Conservation (phyloP, 2,797 vertebrate species). For the Manis javanica region DNA sequence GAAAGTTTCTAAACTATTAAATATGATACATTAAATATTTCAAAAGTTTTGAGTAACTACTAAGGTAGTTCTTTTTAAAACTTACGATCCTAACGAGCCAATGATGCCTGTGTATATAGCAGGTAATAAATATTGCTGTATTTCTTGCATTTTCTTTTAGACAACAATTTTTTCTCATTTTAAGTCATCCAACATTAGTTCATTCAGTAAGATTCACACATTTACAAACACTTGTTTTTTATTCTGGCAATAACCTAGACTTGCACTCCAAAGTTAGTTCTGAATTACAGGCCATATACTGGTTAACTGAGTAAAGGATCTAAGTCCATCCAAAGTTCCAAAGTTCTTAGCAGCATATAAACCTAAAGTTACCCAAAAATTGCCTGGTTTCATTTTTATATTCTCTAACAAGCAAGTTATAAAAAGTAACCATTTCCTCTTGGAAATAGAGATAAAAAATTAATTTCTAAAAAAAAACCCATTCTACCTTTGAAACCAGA, state of each 20-base stretch:
- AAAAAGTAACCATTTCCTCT: background rate
- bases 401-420: background rate
- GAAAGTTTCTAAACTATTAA: background rate
- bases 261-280: background rate
- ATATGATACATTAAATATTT: background rate
- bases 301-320: background rate
- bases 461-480: background rate
- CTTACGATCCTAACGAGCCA: background rate
- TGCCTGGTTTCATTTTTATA: background rate
- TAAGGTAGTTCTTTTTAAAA: background rate
- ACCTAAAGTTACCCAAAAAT: background rate
- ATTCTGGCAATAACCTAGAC: background rate
- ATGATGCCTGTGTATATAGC: background rate
- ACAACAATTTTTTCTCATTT: background rate
- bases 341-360: background rate
- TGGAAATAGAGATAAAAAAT: background rate
- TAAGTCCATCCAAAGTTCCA: background rate
- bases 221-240: background rate
- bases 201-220: background rate
- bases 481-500: background rate
- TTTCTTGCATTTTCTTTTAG: background rate
- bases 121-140: background rate
- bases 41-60: background rate
- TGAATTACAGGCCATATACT: background rate
- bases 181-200: background rate